Base-by-base conservation (phyloP, 2,797 vertebrate species). In the Coregonus sp. region DNA sequence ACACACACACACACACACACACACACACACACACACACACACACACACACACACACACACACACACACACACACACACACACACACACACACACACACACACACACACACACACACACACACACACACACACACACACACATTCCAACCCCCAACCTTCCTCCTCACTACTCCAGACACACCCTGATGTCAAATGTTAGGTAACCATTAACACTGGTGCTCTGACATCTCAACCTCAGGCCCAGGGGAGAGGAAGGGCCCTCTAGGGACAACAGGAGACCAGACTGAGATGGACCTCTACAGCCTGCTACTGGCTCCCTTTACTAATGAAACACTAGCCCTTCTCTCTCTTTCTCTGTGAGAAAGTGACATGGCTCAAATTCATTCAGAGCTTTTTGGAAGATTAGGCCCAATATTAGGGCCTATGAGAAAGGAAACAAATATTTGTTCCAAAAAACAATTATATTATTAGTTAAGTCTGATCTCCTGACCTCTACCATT, bases 131-230 rank as follows among this genome's bases (percentile, higher is more conserved):
- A 51, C 31, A 72, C 37, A 77, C 16, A 75, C 66, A 75, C 66
- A 16, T 37, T 76, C 75, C 33, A 75, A 75, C 3, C 66, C 80
- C 72, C 70, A 80, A 73, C 83, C 88, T 63, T 50, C 37, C 18
- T 31, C 29, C 78, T 50, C 73, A 63, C 59, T 11, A 7, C 59
- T 63, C 33, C 56, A 63, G 78, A 71, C 68, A 82, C 80, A 82
- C 76, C 63, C 86, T 80, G 66, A 87, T 90, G 92, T 93, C 91
- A 92, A 89, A 90, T 92, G 91, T 93, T 92, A 87, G 89, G 86
- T 89, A 93, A 90, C 88, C 82, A 90, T 93, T 91, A 88, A 86
- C 5, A 76, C 81, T 85, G 81, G 78, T 82, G 80, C 76, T 80
- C 75, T 91, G 93, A 91, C 93, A 93, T 90, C 82, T 90, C 81